Conservation (phyloP, 2,113 vertebrate genomes). For the Centropristis striata region DNA sequence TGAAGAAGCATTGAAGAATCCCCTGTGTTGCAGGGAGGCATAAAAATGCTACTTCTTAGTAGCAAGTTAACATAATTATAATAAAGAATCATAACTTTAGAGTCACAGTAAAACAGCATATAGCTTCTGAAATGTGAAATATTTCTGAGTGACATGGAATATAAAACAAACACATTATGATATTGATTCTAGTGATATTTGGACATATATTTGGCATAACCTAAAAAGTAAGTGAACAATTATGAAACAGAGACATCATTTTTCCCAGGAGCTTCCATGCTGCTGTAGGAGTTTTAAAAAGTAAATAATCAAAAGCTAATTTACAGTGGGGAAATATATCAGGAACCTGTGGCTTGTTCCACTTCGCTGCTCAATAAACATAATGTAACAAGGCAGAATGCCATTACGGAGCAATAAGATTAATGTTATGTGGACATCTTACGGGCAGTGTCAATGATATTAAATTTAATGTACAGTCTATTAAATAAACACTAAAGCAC, state of each 20-base stretch:
- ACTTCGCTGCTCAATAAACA: background rate
- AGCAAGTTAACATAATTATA: background rate
- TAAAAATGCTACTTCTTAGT: background rate
- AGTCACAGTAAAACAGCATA: background rate
- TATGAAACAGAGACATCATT: background rate
- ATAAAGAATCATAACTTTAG: background rate
- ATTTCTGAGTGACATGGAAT: background rate
- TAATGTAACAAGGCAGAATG: slow-evolving; percentile 2
- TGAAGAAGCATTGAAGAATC: too few relatives aligned
- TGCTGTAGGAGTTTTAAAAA: background rate
- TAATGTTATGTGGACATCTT: background rate
- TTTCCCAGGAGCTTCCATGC: background rate
- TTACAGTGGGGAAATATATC: background rate
- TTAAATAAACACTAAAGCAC: background rate
- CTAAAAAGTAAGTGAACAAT: background rate
- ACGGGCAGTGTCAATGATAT: background rate
- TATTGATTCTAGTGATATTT: too few relatives aligned
- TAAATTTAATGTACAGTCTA: background rate
- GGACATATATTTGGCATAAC: background rate
- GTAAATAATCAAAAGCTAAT: background rate
- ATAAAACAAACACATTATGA: too few relatives aligned
- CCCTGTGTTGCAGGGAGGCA: too few relatives aligned
- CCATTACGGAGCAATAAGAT: background rate
- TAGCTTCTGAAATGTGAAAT: background rate
- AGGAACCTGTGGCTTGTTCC: background rate